Percentiles rank a stretch among this genome's conserved stretches.
phyloP scores from a whole-genome alignment of 2,888 invertebrate species.

The Blastobasis lacticolella region DNA sequence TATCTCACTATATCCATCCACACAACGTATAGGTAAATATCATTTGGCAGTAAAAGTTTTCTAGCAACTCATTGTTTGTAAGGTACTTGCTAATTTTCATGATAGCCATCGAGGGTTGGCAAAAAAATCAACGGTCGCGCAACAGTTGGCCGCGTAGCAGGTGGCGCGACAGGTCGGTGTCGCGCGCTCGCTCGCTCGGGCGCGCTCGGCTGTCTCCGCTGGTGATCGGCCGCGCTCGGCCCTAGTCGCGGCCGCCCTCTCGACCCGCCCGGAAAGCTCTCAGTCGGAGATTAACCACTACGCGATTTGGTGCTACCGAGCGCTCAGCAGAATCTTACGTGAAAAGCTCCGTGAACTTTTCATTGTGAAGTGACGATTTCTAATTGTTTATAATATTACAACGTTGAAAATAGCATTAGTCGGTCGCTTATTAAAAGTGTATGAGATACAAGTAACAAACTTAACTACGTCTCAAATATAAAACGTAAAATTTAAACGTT shows the following conservation, averaged over 20 bases:
- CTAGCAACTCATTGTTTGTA: conserved; percentile 2
- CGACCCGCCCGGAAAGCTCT: conserved; percentile 65
- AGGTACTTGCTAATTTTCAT: conserved; percentile 53
- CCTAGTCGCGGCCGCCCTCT: conserved; percentile 54
- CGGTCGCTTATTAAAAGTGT: too few species aligned
- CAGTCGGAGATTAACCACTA: conserved; percentile 60
- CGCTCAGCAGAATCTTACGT: conserved; percentile 14
- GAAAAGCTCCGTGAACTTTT: conserved; percentile 32
- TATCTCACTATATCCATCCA: too few species aligned
- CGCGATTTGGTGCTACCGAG: conserved; percentile 41
- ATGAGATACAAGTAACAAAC: too few species aligned
- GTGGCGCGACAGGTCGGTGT: conserved; percentile 65
- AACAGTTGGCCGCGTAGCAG: conserved; percentile 70
- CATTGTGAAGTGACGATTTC: not conserved
- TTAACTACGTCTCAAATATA: too few species aligned
- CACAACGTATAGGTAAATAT: too few species aligned
- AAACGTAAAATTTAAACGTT: too few species aligned
- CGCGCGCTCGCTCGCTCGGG: conserved; percentile 35
- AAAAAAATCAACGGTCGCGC: conserved; percentile 72
- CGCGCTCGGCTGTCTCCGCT: conserved; percentile 30
- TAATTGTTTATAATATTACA: too few species aligned
- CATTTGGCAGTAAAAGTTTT: too few species aligned
- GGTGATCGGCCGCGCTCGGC: conserved; percentile 34
- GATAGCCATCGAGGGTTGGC: conserved; percentile 44
- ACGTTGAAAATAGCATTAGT: too few species aligned